A percentile compares a stretch with the other conserved stretches of the same genome.
Evolutionary conservation across 2,113 vertebrate species (phyloP).

Genomic region (Daphoenositta chrysoptera): DNA sequence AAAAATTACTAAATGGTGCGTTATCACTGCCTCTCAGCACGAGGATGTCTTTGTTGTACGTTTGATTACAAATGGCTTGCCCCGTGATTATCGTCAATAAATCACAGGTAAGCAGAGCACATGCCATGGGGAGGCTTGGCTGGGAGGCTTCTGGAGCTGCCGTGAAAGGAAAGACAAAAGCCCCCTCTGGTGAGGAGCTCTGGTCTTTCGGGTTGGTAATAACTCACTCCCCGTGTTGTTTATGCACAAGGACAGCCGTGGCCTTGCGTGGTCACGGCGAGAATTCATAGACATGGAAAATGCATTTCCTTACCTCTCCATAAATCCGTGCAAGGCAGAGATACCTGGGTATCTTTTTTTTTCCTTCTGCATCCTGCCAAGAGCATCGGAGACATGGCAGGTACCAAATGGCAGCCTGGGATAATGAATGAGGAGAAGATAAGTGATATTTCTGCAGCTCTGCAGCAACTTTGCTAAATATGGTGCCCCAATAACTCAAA

Average conservation of each 20-base stretch:
- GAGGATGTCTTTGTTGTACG: constrained; percentile 75
- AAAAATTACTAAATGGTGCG: constrained; percentile 81
- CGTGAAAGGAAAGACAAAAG: constrained; percentile 44
- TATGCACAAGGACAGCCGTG: not conserved
- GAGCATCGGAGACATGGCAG: not conserved
- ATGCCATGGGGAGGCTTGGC: constrained; percentile 22
- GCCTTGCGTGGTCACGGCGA: not conserved
- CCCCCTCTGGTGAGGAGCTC: not conserved
- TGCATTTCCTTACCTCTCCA: constrained; percentile 12
- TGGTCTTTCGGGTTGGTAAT: not conserved
- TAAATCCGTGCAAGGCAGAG: constrained; percentile 27
- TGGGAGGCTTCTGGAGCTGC: constrained; percentile 36
- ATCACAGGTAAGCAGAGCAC: constrained; percentile 74
- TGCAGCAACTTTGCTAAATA: not conserved
- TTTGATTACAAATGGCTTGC: constrained; percentile 80
- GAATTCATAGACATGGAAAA: not conserved
- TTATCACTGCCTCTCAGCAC: constrained; percentile 81
- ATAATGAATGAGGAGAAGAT: not conserved
- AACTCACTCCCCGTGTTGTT: not conserved
- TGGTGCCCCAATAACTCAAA: not conserved
- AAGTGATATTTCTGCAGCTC: not conserved
- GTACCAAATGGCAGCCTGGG: not conserved
- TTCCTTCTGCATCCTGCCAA: not conserved
- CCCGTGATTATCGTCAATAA: constrained; percentile 77
- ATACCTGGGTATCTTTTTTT: not conserved